Percentiles rank a stretch among this genome's conserved stretches.
phyloP scores from a whole-genome alignment of 2,797 vertebrate genomes.

The Hippopotamyrus pictus region DNA sequence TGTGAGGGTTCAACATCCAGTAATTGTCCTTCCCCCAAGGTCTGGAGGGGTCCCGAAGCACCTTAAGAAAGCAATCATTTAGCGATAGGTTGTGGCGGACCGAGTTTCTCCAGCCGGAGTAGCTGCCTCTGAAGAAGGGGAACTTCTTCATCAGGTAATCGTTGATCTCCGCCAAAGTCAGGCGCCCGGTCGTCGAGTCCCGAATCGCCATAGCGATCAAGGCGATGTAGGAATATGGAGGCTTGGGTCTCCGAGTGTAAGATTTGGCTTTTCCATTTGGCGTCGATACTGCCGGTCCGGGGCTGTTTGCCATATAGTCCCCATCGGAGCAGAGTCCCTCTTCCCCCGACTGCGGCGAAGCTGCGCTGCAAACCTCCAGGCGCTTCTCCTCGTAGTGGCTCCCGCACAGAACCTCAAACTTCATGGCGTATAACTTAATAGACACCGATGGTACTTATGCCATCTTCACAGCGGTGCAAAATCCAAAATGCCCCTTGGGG shows the following conservation, averaged over 20 bases:
- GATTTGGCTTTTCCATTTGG: slow-evolving; percentile 68
- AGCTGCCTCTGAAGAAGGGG: slow-evolving; percentile 88
- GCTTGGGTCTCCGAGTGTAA: slow-evolving; percentile 87
- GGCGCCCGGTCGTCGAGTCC: slow-evolving; percentile 78
- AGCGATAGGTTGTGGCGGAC: slow-evolving; percentile 88
- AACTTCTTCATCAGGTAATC: slow-evolving; percentile 94
- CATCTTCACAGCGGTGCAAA: slow-evolving; percentile 40
- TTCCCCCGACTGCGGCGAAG: slow-evolving; percentile 64
- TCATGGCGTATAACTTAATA: slow-evolving; percentile 56
- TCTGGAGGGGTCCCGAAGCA: slow-evolving; percentile 84
- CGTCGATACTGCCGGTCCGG: slow-evolving; percentile 48
- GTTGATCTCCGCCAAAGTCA: slow-evolving; percentile 91
- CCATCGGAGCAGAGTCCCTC: slow-evolving; percentile 91
- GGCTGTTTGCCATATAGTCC: slow-evolving; percentile 82
- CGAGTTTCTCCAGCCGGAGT: slow-evolving; percentile 96
- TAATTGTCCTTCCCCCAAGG: slow-evolving; percentile 98
- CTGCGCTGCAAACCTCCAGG: slow-evolving; percentile 51
- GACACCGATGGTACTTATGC: background rate
- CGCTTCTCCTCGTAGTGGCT: slow-evolving; percentile 60
- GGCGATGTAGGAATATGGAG: slow-evolving; percentile 93
- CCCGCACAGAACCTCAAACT: slow-evolving; percentile 74
- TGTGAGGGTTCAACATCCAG: slow-evolving; percentile 96
- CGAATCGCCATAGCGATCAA: slow-evolving; percentile 95
- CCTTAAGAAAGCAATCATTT: slow-evolving; percentile 88
- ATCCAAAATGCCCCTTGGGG: slow-evolving; percentile 43